Conservation (phyloP, 2,113 vertebrate genomes). For the Ovis aries region ARS-UI_Ramb_v3.0 NC_056080.1:106689501-106690000, state of each 20-base stretch:
- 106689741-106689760: background rate
- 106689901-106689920: background rate
- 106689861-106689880: background rate
- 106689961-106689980: background rate
- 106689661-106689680: background rate
- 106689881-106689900: background rate
- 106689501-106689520: background rate
- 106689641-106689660: background rate
- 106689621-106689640: background rate
- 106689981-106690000: background rate
- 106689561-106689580: background rate
- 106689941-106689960: background rate
- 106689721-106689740: background rate
- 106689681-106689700: background rate
- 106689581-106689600: background rate
- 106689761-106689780: background rate
- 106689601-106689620: background rate
- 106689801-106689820: background rate
- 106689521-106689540: background rate
- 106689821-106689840: background rate
- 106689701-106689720: background rate
- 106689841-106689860: background rate
- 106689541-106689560: background rate
- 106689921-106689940: background rate
- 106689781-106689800: background rate